These are phyloP conservation scores for Gymnopithys bicolor DNA, from an alignment of 2,797 vertebrate species.

Conservation along the genomic window DNA sequence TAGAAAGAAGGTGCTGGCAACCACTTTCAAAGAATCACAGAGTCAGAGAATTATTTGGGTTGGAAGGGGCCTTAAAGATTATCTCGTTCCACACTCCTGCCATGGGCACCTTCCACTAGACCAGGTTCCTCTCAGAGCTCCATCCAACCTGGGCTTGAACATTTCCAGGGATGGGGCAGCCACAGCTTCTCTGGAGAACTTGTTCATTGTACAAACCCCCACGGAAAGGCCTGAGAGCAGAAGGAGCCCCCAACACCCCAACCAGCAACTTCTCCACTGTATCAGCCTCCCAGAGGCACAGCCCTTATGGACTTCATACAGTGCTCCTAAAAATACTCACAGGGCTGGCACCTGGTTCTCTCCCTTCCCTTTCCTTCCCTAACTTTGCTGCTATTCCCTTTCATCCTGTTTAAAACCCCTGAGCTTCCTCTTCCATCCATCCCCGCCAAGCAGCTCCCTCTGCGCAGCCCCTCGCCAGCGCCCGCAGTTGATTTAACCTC, in stretches of 20 bases:
- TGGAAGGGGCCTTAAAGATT: not conserved
- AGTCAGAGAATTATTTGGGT: not conserved
- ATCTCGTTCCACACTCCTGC: rapidly evolving
- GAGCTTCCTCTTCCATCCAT: conserved; percentile 7
- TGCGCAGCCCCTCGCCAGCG: conserved; percentile 47
- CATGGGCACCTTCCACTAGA: rapidly evolving
- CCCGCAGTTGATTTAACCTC: conserved; percentile 77
- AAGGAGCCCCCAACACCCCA: not conserved
- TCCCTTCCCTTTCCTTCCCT: not conserved
- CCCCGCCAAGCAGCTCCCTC: not conserved
- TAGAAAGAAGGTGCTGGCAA: not conserved
- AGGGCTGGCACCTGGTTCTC: not conserved
- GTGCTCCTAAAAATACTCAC: not conserved
- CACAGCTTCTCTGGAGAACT: not conserved
- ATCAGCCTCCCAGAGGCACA: not conserved
- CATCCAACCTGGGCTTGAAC: no score
- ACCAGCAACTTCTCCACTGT: not conserved
- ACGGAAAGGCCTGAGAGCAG: not conserved
- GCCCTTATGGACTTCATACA: not conserved
- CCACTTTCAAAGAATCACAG: rapidly evolving
- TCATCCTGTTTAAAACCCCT: conserved; percentile 1
- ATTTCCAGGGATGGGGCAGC: not conserved
- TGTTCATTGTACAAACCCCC: not conserved
- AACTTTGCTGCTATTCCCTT: not conserved
- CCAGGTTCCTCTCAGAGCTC: not conserved